Percentiles rank a stretch among this genome's conserved stretches.
Conservation (phyloP, 2,113 vertebrate genomes). For the Otolemur garnettii region DNA sequence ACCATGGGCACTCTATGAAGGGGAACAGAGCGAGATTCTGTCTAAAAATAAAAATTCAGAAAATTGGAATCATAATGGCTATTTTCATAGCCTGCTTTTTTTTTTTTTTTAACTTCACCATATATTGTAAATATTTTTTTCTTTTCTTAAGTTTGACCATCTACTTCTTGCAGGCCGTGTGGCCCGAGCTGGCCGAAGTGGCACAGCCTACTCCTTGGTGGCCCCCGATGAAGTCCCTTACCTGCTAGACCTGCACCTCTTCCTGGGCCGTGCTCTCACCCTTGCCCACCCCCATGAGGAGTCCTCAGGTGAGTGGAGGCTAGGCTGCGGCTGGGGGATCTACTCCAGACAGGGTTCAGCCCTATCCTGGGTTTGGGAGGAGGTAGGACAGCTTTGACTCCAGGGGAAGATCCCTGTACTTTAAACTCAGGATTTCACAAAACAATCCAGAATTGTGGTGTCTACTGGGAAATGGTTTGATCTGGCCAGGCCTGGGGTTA, state of each 20-base stretch:
- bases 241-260: conserved; percentile 96
- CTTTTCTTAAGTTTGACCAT: fast-evolving
- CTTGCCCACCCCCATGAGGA: conserved; percentile 86
- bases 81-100: fast-evolving
- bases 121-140: fast-evolving
- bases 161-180: conserved; percentile 91
- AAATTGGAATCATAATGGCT: fast-evolving
- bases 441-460: background rate
- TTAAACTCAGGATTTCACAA: background rate
- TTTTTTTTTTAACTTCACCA: background rate
- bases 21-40: too few species aligned
- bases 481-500: background rate
- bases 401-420: background rate
- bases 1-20: too few species aligned
- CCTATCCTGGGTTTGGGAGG: fast-evolving
- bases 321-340: fast-evolving
- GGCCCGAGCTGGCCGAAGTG: conserved; percentile 95
- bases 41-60: too few species aligned
- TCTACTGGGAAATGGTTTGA: fast-evolving
- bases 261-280: conserved; percentile 91
- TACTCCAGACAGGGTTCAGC: fast-evolving
- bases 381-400: background rate
- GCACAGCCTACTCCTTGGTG: conserved; percentile 94
- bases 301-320: conserved; percentile 85
- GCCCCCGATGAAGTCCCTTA: conserved; percentile 94